Conservation (phyloP, 2,113 vertebrate species). For the Lathamus discolor region DNA sequence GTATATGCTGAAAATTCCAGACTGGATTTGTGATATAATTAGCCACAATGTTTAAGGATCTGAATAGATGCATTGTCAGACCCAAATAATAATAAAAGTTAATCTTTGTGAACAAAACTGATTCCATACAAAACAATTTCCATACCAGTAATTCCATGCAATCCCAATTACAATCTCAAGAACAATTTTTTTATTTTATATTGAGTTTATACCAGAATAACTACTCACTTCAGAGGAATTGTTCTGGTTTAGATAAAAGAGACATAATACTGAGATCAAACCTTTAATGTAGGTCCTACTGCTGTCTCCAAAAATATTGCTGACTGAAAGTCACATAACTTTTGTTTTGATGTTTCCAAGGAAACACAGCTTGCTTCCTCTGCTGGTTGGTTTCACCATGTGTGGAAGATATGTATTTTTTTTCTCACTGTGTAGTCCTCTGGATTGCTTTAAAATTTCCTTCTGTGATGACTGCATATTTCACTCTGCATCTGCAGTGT, state of each 20-base stretch:
- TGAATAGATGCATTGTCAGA: background rate
- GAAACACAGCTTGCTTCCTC: constrained; percentile 46
- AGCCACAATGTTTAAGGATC: background rate
- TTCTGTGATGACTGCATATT: constrained; percentile 1
- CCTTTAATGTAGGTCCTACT: background rate
- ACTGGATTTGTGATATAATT: background rate
- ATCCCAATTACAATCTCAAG: background rate
- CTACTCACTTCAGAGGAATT: background rate
- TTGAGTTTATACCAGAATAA: background rate
- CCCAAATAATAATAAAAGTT: background rate
- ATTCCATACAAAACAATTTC: background rate
- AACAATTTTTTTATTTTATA: background rate
- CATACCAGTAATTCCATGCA: background rate
- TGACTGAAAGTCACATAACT: constrained; percentile 46
- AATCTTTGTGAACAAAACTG: background rate
- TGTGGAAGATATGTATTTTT: constrained; percentile 38
- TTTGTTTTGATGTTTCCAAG: constrained; percentile 59
- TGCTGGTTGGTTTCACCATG: constrained; percentile 27
- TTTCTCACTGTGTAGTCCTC: constrained; percentile 1
- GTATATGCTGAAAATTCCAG: background rate
- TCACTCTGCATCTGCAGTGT: background rate
- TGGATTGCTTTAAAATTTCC: constrained; percentile 17
- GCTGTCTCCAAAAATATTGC: constrained; percentile 41
- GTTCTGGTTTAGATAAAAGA: background rate
- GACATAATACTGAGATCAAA: background rate